Percentiles rank a stretch among this genome's conserved stretches.
Evolutionary conservation across 2,113 vertebrate genomes (phyloP).

Genomic region (Otus sunia): DNA sequence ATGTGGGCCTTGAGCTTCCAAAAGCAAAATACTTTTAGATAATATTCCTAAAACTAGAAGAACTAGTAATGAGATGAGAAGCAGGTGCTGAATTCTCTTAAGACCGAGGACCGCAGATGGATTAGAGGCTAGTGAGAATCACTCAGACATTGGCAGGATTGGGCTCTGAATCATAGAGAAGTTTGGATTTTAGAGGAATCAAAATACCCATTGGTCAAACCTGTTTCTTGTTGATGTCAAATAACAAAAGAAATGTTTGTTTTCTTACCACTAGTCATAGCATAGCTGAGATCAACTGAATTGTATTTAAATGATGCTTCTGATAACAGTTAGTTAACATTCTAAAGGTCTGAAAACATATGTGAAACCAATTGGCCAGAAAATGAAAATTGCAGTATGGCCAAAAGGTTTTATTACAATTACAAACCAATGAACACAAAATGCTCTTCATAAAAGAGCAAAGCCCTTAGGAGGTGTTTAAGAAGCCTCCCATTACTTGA

Average conservation of each 20-base stretch:
- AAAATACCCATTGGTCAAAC: not conserved
- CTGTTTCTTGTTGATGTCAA: not conserved
- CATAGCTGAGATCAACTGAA: not conserved
- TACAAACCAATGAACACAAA: not conserved
- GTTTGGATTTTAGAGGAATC: not conserved
- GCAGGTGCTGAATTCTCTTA: not conserved
- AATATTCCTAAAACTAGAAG: not conserved
- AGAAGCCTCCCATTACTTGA: not conserved
- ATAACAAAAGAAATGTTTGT: not conserved
- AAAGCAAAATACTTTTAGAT: not conserved
- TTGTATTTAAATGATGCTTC: not conserved
- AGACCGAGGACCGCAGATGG: fast-evolving
- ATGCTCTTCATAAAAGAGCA: not conserved
- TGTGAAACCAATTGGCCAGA: slow-evolving; percentile 21
- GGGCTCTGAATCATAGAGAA: not conserved
- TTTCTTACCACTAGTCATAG: not conserved
- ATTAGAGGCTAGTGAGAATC: not conserved
- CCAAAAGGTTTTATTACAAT: not conserved
- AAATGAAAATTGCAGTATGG: slow-evolving; percentile 35
- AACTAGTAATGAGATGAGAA: not conserved
- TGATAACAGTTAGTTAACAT: slow-evolving; percentile 28
- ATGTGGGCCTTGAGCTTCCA: not conserved
- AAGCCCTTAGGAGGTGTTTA: not conserved
- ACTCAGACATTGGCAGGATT: not conserved
- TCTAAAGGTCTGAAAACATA: slow-evolving; percentile 16